phyloP scores from a whole-genome alignment of 2,888 invertebrate species.

The Perdita meconis region DNA sequence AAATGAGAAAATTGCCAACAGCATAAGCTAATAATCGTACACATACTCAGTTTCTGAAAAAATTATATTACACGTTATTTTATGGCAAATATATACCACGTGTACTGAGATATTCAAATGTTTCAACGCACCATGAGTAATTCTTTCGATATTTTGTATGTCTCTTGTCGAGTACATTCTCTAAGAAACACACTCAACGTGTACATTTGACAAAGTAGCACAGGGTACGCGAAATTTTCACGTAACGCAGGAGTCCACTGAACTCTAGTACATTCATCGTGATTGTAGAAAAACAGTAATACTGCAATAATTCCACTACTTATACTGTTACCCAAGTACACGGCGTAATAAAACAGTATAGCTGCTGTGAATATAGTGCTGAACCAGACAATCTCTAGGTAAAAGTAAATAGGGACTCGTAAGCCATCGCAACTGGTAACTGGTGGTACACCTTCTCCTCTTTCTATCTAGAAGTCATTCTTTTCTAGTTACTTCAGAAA shows the following conservation, averaged over 20 bases:
- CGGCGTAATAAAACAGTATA: slow-evolving; percentile 88
- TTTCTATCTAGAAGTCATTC: slow-evolving; percentile 84
- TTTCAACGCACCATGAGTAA: slow-evolving; percentile 43
- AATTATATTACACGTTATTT: slow-evolving; percentile 18
- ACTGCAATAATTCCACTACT: slow-evolving; percentile 91
- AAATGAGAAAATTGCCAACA: slow-evolving; percentile 94
- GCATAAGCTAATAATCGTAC: slow-evolving; percentile 84
- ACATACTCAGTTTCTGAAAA: slow-evolving; percentile 76
- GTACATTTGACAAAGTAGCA: slow-evolving; percentile 90
- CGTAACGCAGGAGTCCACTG: slow-evolving; percentile 94
- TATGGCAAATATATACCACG: too few species aligned
- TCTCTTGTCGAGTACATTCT: slow-evolving; percentile 48
- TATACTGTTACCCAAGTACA: slow-evolving; percentile 88
- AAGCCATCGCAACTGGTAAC: slow-evolving; percentile 92
- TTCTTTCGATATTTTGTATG: not conserved
- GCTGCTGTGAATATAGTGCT: slow-evolving; percentile 90
- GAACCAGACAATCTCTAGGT: slow-evolving; percentile 91
- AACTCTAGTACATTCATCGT: slow-evolving; percentile 92
- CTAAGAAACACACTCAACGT: slow-evolving; percentile 85
- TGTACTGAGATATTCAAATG: not conserved
- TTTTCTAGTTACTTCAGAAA: slow-evolving; percentile 46
- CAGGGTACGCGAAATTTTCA: slow-evolving; percentile 94
- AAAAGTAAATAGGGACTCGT: slow-evolving; percentile 93
- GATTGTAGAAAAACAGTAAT: slow-evolving; percentile 91
- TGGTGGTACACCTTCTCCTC: slow-evolving; percentile 87